A percentile compares a stretch with the other conserved stretches of the same genome.
These are phyloP conservation scores for Atethmia centrago DNA, from an alignment of 2,888 invertebrate species.

Conservation along the genomic window DNA sequence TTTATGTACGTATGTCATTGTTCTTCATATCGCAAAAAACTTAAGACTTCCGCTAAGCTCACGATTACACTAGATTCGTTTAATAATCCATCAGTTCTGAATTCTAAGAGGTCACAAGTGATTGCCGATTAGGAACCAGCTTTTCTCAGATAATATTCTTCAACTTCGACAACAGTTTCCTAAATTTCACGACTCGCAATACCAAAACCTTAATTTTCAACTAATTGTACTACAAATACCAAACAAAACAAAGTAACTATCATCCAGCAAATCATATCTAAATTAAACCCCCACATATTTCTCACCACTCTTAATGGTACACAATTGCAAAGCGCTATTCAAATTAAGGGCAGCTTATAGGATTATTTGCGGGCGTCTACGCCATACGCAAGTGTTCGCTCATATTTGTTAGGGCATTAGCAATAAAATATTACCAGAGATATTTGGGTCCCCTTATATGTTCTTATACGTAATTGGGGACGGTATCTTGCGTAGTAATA, in stretches of 20 bases:
- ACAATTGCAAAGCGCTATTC: conserved; percentile 50
- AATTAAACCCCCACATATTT: conserved; percentile 11
- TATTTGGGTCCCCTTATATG: conserved; percentile 33
- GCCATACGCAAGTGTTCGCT: conserved; percentile 49
- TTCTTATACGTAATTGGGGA: conserved; percentile 28
- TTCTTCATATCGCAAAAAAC: no score
- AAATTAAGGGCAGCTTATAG: conserved; percentile 49
- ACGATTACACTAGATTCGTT: no score
- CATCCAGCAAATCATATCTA: conserved; percentile 6
- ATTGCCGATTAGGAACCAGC: no score
- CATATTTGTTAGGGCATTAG: conserved; percentile 58
- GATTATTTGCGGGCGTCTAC: conserved; percentile 50
- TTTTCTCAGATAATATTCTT: no score
- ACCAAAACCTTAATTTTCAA: no score
- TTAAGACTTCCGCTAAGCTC: no score
- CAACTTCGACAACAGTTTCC: no score
- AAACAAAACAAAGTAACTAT: neutral
- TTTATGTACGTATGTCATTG: neutral
- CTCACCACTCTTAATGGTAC: conserved; percentile 27
- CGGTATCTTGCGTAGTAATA: conserved; percentile 16
- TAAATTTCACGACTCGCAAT: no score
- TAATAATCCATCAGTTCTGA: no score
- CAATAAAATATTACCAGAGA: conserved; percentile 49
- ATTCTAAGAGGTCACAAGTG: no score
- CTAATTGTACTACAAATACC: neutral